Evolutionary conservation across 2,888 invertebrate genomes (phyloP), one percentile per base, ranked within the genome.

Genomic region (Steinernema scapterisci): DNA sequence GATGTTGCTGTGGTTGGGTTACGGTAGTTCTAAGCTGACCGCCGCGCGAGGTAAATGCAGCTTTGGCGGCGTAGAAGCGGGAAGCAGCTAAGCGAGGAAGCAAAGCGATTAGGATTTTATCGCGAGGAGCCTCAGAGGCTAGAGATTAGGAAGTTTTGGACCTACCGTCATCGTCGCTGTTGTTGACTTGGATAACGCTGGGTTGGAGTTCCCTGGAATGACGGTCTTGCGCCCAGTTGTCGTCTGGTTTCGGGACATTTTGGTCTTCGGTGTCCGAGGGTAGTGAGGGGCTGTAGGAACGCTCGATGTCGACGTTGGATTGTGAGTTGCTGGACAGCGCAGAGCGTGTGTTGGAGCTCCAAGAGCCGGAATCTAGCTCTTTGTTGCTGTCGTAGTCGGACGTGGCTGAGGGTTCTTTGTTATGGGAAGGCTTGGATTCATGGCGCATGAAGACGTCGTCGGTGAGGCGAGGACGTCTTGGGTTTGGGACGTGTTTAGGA

Each of bases 301-400:
- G 63, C 38, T 27, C 27, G 16, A 38, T 25, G 19, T 63, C 63
- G 9, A 38, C 38, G 38, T 38, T 38, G 38, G 38, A 38, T 38
- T 54, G 21, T 13, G 63, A 63, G 16, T 31, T 63, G 63, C 63
- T 48, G n/a, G 48, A 48, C 13, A 48, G 13, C 5, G 48, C 48
- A 13, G 48, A 48, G 48, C 73, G 73, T 5, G 63, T 73, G 23
- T 73, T 73, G 21, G 76, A 76, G 75, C 83, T 83, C 84, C 84
- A 84, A 31, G 83, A 84, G 48, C 84, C 83, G 19, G 83, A 83
- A 73, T 83, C 84, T 16, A 79, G 76, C 46, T 84, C 84, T 21
- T 79, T 78, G 21, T 83, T 80, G n/a, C 79, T 79, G 74, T 84
- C 83, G 78, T 84, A 84, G 71, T 83, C 84, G 71, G 82, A 82